These are phyloP conservation scores for Tanypteryx hageni DNA, from an alignment of 2,888 invertebrate species.

Conservation along the genomic window DNA sequence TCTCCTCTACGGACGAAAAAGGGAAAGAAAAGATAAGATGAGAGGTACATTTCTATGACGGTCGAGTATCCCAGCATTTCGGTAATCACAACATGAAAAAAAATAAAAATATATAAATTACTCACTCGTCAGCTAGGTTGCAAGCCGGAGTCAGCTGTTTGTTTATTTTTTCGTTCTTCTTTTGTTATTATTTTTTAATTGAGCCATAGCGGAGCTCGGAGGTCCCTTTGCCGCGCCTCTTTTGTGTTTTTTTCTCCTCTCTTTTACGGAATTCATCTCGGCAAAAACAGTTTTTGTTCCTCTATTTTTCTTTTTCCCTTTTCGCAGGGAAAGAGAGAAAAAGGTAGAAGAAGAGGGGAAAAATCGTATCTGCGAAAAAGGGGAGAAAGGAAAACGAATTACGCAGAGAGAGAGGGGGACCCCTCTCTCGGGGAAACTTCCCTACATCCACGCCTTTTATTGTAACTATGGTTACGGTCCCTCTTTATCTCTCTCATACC, in stretches of 20 bases:
- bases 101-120: not conserved
- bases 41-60: not conserved
- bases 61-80: not conserved
- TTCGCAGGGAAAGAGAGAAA: not conserved
- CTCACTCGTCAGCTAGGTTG: not conserved
- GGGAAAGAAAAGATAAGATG: not conserved
- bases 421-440: not conserved
- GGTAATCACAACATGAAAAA: not conserved
- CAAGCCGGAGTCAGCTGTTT: not conserved
- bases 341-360: not conserved
- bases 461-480: not conserved
- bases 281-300: not conserved
- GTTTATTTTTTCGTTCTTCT: not conserved
- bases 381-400: conserved; percentile 43
- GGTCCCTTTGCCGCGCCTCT: not conserved
- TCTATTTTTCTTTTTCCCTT: not conserved
- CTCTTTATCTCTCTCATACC: not conserved
- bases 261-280: conserved; percentile 28
- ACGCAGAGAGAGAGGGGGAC: not conserved
- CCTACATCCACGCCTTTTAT: conserved; percentile 28
- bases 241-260: not conserved
- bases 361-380: conserved; percentile 7
- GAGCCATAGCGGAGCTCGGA: conserved; percentile 26
- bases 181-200: conserved; percentile 33
- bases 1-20: no score